Base-by-base conservation (phyloP, 2,113 vertebrate genomes). In the Vidua macroura region DNA sequence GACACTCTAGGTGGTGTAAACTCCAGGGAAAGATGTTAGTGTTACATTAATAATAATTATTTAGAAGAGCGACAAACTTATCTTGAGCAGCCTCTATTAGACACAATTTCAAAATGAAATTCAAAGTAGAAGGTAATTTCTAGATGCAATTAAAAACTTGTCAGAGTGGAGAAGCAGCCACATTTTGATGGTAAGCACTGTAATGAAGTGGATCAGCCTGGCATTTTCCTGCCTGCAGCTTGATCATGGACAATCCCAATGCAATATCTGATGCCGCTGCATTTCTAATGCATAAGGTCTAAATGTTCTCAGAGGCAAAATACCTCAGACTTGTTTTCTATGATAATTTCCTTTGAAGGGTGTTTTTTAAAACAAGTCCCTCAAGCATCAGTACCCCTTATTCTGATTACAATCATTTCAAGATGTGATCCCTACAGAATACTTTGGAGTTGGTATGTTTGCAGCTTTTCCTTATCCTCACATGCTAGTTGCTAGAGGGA, bases 1-100 rank as follows among this genome's bases (percentile, higher is more conserved):
- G 63, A 46, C 3, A 7, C 55, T 69, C 91, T 30, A 84, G 41
- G 48, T 80, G 49, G 27, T 18, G 1, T 92, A 88, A 91, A 90
- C 62, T 92, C 90, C 49, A 52, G 37, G 33, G 56, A 91, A 67
- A 63, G 44, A 83, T 44, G 41, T 67, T 87, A 76, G 37, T 77
- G 75, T 92, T 63, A 72, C 41, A 15, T 93, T 93, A 95, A 84
- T 94, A 95, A 74, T 92, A 88, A 95, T 96, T 93, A 90, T 88
- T 93, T 72, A 86, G 66, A 86, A 95, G 75, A 78, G 59, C 79
- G 82, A 80, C 83, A 90, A 85, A 56, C 72, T 93, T 62, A 64
- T 86, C 72, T 90, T 55, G 56, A 93, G 72, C 76, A 92, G 85
- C 76, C 20, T 92, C 73, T 90, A 70, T 91, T 67, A 94, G 48